Conservation (phyloP, 2,113 vertebrate species). For the Petroica traversi region DNA sequence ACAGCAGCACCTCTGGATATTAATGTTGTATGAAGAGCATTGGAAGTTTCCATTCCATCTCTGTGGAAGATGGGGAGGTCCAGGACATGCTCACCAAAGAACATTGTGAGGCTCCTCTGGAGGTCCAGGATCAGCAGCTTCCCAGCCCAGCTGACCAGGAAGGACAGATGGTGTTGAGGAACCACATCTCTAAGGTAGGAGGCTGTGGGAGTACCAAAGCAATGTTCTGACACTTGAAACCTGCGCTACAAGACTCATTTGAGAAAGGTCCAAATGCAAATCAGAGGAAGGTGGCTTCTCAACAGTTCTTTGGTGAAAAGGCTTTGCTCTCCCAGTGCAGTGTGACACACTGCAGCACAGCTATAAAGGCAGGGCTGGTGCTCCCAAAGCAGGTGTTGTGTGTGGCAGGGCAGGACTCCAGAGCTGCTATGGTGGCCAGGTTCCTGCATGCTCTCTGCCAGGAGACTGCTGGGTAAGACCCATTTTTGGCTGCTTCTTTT, state of each 20-base stretch:
- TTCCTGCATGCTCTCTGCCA: fast-evolving
- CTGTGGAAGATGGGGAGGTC: background rate
- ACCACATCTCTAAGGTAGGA: background rate
- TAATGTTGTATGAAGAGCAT: background rate
- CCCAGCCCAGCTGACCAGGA: background rate
- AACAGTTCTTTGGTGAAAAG: fast-evolving
- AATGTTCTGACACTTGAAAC: fast-evolving
- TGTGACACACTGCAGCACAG: background rate
- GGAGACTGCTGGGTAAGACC: background rate
- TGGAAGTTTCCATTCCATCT: fast-evolving
- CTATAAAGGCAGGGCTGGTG: background rate
- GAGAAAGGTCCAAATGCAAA: background rate
- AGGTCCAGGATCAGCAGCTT: background rate
- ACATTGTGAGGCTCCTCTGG: fast-evolving
- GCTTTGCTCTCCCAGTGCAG: background rate
- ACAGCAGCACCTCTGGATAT: background rate
- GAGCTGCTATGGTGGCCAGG: background rate
- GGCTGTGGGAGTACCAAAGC: background rate
- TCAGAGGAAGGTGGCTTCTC: background rate
- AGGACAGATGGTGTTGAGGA: fast-evolving
- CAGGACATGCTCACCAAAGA: background rate
- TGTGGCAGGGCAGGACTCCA: background rate
- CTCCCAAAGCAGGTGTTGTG: background rate
- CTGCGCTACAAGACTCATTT: background rate
- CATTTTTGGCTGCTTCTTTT: background rate